These are phyloP conservation scores for Pollenia griseotomentosa DNA, from an alignment of 2,888 invertebrate genomes.

Conservation along the genomic window DNA sequence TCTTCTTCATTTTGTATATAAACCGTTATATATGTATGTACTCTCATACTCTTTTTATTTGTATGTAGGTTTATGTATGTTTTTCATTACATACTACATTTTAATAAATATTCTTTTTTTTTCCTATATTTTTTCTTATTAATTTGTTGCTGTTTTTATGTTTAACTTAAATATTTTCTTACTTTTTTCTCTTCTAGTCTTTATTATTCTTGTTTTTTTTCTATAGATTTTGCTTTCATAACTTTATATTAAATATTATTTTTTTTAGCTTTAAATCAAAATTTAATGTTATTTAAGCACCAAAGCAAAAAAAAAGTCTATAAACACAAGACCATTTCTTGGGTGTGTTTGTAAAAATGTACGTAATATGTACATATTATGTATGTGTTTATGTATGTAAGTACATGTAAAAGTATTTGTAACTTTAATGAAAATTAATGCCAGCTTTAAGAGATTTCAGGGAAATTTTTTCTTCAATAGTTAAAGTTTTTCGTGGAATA, in stretches of 20 bases:
- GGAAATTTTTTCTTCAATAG: not conserved
- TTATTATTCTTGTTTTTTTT: slow-evolving; percentile 12
- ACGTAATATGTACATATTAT: not conserved
- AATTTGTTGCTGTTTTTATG: slow-evolving; percentile 8
- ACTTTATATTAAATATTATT: slow-evolving; percentile 13
- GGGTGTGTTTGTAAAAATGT: not conserved
- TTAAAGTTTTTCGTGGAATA: not conserved
- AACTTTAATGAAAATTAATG: slow-evolving; percentile 41
- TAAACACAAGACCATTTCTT: slow-evolving; percentile 14
- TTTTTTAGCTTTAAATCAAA: slow-evolving; percentile 60
- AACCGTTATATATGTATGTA: not conserved
- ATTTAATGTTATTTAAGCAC: slow-evolving; percentile 61
- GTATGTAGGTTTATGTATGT: not conserved
- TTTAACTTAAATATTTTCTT: not conserved
- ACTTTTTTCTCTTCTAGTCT: slow-evolving; percentile 2
- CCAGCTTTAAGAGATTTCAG: slow-evolving; percentile 47
- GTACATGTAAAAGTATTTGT: slow-evolving; percentile 1
- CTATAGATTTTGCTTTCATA: slow-evolving; percentile 32
- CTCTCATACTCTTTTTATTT: not conserved
- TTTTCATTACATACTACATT: slow-evolving; percentile 4
- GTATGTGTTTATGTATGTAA: not conserved
- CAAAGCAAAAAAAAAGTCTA: slow-evolving; percentile 13
- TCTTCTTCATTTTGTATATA: not conserved
- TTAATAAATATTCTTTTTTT: slow-evolving; percentile 34
- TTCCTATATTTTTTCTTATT: not conserved